These are phyloP conservation scores for Meliscaeva auricollis DNA, from an alignment of 2,888 invertebrate genomes.

Conservation along the genomic window DNA sequence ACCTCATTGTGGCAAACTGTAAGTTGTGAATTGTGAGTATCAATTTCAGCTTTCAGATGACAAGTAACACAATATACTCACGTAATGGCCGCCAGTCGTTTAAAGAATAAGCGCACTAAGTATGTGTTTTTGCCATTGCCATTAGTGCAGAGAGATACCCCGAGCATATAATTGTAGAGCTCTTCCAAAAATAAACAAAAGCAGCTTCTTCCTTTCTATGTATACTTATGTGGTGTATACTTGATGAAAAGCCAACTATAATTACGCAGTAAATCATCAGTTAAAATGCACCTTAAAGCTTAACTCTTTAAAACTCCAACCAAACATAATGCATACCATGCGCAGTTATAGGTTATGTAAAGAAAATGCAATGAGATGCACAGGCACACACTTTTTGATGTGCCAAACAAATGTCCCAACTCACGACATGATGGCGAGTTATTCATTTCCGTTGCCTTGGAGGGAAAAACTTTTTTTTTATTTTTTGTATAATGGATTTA, in stretches of 20 bases:
- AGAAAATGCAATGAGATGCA: slow-evolving; percentile 7
- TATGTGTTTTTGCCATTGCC: slow-evolving; percentile 7
- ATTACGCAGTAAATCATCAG: slow-evolving; percentile 33
- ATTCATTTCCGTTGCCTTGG: slow-evolving; percentile 59
- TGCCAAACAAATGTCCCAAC: slow-evolving; percentile 25
- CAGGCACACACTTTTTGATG: background rate
- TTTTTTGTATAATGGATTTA: slow-evolving; percentile 52
- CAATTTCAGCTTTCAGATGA: slow-evolving; percentile 61
- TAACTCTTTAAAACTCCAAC: background rate
- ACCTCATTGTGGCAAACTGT: slow-evolving; percentile 57
- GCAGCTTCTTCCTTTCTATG: background rate
- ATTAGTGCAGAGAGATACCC: background rate
- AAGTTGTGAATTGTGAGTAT: slow-evolving; percentile 40
- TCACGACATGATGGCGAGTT: slow-evolving; percentile 36
- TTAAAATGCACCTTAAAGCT: background rate
- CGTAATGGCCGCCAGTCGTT: slow-evolving; percentile 30
- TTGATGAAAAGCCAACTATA: background rate
- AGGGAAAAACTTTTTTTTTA: slow-evolving; percentile 48
- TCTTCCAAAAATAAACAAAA: slow-evolving; percentile 17
- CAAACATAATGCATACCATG: slow-evolving; percentile 1
- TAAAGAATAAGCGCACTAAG: background rate
- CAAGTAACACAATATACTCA: slow-evolving; percentile 41
- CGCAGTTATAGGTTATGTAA: slow-evolving; percentile 47
- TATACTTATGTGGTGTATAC: background rate
- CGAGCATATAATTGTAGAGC: too few species aligned